Percentiles rank a stretch among this genome's conserved stretches.
phyloP scores from a whole-genome alignment of 1,140 invertebrate species.

The Cydia splendana region DNA sequence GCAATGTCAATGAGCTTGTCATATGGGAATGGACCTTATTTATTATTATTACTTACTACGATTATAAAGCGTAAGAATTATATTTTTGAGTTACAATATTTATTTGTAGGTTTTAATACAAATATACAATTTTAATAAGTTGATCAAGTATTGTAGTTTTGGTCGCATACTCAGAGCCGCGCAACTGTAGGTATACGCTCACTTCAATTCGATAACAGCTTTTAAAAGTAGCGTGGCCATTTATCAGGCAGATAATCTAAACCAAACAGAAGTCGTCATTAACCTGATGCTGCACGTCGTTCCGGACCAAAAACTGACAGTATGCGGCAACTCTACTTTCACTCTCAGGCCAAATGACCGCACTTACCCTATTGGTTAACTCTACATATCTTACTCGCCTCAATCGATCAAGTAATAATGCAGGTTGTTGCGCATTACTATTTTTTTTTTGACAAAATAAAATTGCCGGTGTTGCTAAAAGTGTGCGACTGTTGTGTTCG shows the following conservation, averaged over 20 bases:
- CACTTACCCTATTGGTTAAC: constrained; percentile 49
- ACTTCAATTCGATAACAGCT: background rate
- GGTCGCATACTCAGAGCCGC: background rate
- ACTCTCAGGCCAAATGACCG: constrained; percentile 50
- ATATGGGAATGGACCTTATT: too few species aligned
- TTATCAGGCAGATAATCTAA: constrained; percentile 28
- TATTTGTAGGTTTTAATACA: background rate
- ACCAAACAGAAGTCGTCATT: constrained; percentile 27
- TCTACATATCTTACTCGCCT: constrained; percentile 37
- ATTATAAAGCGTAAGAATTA: too few species aligned
- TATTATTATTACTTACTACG: too few species aligned
- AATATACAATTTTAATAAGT: background rate
- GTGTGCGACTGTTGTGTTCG: background rate
- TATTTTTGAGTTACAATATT: background rate
- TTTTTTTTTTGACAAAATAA: background rate
- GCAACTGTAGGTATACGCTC: background rate
- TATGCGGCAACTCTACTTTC: constrained; percentile 62
- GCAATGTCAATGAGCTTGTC: too few species aligned
- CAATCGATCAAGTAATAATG: constrained; percentile 36
- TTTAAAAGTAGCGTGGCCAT: constrained; percentile 20
- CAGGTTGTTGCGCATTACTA: background rate
- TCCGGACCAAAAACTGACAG: constrained; percentile 48
- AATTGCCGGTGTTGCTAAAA: background rate
- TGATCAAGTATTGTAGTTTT: background rate
- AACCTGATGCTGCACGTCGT: constrained; percentile 35